These are phyloP conservation scores for Macroglossus sobrinus DNA, from an alignment of 2,113 vertebrate genomes.

Conservation along the genomic window DNA sequence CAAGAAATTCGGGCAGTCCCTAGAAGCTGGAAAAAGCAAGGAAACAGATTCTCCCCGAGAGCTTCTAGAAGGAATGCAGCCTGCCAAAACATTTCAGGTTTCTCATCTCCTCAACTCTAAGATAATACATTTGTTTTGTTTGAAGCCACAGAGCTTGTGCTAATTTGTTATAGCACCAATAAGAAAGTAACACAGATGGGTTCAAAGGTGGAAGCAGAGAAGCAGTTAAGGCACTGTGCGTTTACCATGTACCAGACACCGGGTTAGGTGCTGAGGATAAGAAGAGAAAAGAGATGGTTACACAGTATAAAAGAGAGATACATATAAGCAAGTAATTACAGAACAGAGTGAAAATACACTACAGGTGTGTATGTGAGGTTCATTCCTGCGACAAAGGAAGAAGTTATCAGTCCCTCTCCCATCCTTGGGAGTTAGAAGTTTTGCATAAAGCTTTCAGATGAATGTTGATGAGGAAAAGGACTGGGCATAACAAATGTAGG, in stretches of 20 bases:
- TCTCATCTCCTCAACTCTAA: not conserved
- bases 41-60: not conserved
- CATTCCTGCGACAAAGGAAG: not conserved
- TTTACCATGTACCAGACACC: not conserved
- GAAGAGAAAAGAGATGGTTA: not conserved
- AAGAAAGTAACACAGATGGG: not conserved
- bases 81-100: not conserved
- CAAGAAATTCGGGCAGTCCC: not conserved
- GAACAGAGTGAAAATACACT: not conserved
- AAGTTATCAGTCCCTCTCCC: not conserved
- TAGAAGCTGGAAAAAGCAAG: not conserved
- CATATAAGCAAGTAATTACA: not conserved
- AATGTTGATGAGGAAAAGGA: not conserved
- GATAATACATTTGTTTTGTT: not conserved
- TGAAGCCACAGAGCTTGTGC: not conserved
- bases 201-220: not conserved
- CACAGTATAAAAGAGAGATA: not conserved
- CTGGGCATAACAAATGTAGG: not conserved
- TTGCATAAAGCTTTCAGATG: not conserved
- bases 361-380: not conserved
- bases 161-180: not conserved
- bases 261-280: not conserved
- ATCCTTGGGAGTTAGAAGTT: not conserved
- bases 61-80: not conserved
- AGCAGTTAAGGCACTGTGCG: not conserved